Conservation (phyloP, 2,113 vertebrate genomes). For the Antennarius striatus region DNA sequence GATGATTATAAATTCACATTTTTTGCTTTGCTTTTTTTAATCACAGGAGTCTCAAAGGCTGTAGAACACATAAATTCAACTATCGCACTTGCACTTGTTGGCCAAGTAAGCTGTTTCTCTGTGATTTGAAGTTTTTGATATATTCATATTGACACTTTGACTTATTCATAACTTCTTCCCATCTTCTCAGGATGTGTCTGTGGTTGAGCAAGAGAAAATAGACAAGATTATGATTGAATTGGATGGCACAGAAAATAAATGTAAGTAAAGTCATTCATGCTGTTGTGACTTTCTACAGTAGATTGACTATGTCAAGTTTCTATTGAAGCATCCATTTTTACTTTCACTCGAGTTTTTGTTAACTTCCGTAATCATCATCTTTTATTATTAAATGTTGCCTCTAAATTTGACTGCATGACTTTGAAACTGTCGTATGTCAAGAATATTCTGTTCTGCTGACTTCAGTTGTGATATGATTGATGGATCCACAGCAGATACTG, state of each 20-base stretch:
- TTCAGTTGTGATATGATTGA: no score
- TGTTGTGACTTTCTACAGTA: no score
- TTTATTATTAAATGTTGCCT: no score
- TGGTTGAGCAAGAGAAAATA: slow-evolving; percentile 93
- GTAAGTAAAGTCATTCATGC: slow-evolving; percentile 78
- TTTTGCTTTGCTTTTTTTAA: slow-evolving; percentile 9
- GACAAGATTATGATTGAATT: slow-evolving; percentile 97
- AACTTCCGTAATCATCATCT: no score
- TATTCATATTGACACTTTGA: no score
- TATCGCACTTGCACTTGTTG: slow-evolving; percentile 97
- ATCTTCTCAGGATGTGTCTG: slow-evolving; percentile 83
- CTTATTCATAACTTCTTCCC: not conserved
- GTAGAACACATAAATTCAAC: slow-evolving; percentile 99
- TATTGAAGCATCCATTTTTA: not conserved
- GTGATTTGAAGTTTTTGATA: not conserved
- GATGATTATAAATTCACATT: no score
- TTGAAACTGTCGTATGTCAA: no score
- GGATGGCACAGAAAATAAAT: slow-evolving; percentile 98
- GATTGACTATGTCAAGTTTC: not conserved
- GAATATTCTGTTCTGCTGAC: no score
- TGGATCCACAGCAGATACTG: not conserved
- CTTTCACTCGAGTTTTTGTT: no score
- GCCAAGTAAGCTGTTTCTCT: slow-evolving; percentile 87
- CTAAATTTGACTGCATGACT: no score
- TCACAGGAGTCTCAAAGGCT: slow-evolving; percentile 98